Base-by-base conservation (phyloP, 2,113 vertebrate genomes). In the Cichladusa arquata region DNA sequence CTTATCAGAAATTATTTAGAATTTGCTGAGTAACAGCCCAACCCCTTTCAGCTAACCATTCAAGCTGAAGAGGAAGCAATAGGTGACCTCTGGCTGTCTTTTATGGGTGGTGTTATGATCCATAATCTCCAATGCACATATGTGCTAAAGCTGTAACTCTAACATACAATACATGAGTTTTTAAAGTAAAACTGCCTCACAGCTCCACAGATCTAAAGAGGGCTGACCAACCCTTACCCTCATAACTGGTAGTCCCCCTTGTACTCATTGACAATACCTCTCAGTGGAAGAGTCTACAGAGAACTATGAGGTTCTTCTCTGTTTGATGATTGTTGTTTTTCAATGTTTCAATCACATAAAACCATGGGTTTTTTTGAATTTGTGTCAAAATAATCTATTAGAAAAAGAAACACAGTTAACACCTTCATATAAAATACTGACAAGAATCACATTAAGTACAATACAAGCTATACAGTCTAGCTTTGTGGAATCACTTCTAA, bases 1-100 rank as follows among this genome's bases (percentile, higher is more conserved):
- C 51, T 93, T 88, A 94, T 85, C 85, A 86, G 45, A 77, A 78
- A 95, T 15, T 51, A 81, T 92, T 90, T 95, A 67, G 38, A 72
- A 64, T 71, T 85, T 83, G 12, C 9, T 73, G 80, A 36, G 71
- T 71, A 95, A 29, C 42, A 89, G 57, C 83, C 76, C 38, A 88
- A 28, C 5, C 33, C 29, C 40, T 91, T 70, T 81, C 62, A 73
- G 45, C 50, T 79, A 90, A 70, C 45, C 58, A 71, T 67, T 31
- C 53, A 95, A 50, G 14, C 60, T 64, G 54, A 60, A 11, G 9
- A 54, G 8, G 34, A 66, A 89, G 34, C 38, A 23, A 70, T 18
- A 80, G 34, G 62, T 23, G 38, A 95, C 57, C 38, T 44, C 28
- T 40, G 22, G 16, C 73, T 25, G 14, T 28, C 50, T 74, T 9